Percentiles rank a stretch among this genome's conserved stretches.
These are phyloP conservation scores for Hipparchia semele DNA, from an alignment of 2,888 invertebrate species.

Conservation along the genomic window DNA sequence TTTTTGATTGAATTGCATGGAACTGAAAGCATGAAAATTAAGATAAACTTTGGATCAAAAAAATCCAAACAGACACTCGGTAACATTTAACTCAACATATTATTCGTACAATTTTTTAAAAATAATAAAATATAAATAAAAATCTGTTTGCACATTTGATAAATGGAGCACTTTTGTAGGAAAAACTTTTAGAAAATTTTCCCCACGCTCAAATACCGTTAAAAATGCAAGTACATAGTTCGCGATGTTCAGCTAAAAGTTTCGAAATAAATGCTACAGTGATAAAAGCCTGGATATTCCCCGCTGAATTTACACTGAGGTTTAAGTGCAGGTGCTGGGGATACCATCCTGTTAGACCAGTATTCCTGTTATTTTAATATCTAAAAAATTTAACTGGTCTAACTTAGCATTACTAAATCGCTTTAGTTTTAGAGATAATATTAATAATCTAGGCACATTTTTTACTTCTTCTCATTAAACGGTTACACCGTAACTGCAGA, in stretches of 20 bases:
- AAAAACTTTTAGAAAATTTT: constrained; percentile 31
- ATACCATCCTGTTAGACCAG: background rate
- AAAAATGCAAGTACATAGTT: constrained; percentile 30
- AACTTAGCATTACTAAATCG: too few relatives aligned
- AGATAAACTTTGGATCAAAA: background rate
- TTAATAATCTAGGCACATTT: too few relatives aligned
- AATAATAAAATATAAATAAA: constrained; percentile 27
- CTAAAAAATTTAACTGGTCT: background rate
- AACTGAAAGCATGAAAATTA: background rate
- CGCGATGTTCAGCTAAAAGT: constrained; percentile 29
- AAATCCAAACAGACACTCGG: background rate
- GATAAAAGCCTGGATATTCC: constrained; percentile 23
- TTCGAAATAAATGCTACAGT: constrained; percentile 30
- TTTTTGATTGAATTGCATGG: too few relatives aligned
- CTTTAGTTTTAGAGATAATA: too few relatives aligned
- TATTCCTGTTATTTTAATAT: background rate
- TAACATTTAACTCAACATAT: background rate
- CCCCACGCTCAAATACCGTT: constrained; percentile 28
- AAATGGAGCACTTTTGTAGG: constrained; percentile 30
- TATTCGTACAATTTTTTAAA: constrained; percentile 4
- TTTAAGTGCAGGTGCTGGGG: constrained; percentile 3
- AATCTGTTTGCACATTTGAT: constrained; percentile 30
- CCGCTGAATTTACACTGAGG: constrained; percentile 4
- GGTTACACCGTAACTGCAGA: too few relatives aligned
- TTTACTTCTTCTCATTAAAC: too few relatives aligned